Conservation (phyloP, 2,113 vertebrate genomes). For the Glaucidium brasilianum region DNA sequence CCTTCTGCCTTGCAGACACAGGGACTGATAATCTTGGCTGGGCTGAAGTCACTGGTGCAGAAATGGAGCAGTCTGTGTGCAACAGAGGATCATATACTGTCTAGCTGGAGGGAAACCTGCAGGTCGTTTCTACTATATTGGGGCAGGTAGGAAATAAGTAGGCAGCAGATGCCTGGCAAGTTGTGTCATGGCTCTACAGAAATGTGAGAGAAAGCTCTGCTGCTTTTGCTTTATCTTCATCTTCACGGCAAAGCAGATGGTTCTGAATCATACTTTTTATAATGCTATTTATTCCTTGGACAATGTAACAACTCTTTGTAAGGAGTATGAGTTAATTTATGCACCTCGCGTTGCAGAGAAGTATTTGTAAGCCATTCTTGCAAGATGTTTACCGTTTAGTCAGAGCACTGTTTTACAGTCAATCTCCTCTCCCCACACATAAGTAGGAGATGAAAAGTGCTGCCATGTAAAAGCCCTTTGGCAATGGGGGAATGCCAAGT, state of each 20-base stretch:
- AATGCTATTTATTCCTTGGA: background rate
- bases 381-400: background rate
- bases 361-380: background rate
- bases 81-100: rapidly evolving
- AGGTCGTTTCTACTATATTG: rapidly evolving
- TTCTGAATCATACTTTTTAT: background rate
- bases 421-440: background rate
- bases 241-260: background rate
- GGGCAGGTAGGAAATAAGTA: background rate
- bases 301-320: background rate
- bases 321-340: background rate
- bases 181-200: background rate
- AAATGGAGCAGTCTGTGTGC: background rate
- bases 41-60: background rate
- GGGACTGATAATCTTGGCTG: background rate
- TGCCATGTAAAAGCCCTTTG: background rate
- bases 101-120: background rate
- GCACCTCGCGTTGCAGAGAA: background rate
- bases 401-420: background rate
- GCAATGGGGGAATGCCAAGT: background rate
- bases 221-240: background rate
- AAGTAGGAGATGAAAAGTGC: background rate
- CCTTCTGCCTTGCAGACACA: background rate
- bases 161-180: background rate
- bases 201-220: background rate